Evolutionary conservation across 2,888 invertebrate genomes (phyloP), one percentile per base, ranked within the genome.

Genomic region (Tetranychus piercei): DNA sequence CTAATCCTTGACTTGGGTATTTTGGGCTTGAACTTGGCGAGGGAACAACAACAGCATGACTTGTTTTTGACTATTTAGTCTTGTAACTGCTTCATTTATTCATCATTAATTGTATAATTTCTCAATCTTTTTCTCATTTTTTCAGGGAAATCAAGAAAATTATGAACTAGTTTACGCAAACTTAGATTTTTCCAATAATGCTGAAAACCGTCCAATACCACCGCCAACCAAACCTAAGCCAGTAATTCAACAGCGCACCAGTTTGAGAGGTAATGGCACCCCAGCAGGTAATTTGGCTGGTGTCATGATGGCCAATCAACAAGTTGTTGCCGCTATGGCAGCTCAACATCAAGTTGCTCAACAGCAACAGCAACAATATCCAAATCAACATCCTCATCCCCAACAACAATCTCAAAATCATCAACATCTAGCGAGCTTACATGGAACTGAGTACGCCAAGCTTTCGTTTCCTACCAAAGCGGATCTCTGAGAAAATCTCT

Each of bases 131-230:
- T 34, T 34, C 34, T 34, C 5, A 34, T 34, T 34, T 34, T 34
- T 34, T 34, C 34, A 66, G 69, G 69, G 20, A 20, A 20, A 20
- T 11, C 34, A 18, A 23, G 69, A 69, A 69, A 73, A 75, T 45
- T 73, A 75, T n/a, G 75, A 75, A 73, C 43, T 75, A 65, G 75
- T 75, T 70, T 75, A 75, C 22, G 75, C 75, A 22, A 75, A 75
- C 71, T 45, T 75, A 45, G 75, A 75, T 6, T 75, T 75, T 34
- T 43, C 64, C 6, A 73, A 73, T 64, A 7, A 69, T 20, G 44
- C 66, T 45, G 65, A 66, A 69, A 69, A 23, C 20, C 69, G 20
- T 23, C 20, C 20, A 20, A 34, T 20, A 23, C 71, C 71, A n/a
- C 71, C 71, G 34, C 34, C 71, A 71, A 71, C 71, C 20, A 43